Conservation (phyloP, 2,888 invertebrate species). For the Platypus cylindrus region DNA sequence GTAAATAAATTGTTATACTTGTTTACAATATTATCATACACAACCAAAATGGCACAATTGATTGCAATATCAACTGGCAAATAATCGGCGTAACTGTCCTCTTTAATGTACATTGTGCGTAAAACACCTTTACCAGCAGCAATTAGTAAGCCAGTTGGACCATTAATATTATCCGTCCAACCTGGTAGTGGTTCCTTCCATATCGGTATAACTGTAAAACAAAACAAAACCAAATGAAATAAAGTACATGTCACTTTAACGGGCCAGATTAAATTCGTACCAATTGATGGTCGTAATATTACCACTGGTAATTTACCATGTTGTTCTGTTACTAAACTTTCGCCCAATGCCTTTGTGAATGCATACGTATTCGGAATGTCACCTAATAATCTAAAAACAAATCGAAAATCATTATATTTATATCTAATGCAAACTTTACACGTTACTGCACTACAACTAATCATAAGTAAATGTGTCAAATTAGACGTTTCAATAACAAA, state of each 20-base stretch:
- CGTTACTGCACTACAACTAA: too few relatives aligned
- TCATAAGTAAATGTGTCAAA: too few relatives aligned
- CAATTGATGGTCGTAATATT: constrained; percentile 77
- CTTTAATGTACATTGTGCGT: constrained; percentile 76
- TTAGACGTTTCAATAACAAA: too few relatives aligned
- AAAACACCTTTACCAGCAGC: constrained; percentile 81
- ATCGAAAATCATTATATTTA: neutral
- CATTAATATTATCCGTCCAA: constrained; percentile 90
- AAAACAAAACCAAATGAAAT: constrained; percentile 4
- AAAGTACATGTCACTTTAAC: neutral
- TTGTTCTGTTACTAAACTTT: constrained; percentile 68
- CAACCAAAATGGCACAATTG: constrained; percentile 47
- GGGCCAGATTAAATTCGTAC: constrained; percentile 31
- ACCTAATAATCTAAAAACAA: constrained; percentile 47
- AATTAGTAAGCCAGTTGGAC: constrained; percentile 74
- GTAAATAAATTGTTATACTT: too few relatives aligned
- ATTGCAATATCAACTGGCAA: constrained; percentile 71
- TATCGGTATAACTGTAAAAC: constrained; percentile 60
- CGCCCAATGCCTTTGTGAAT: constrained; percentile 85
- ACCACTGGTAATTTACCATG: constrained; percentile 64
- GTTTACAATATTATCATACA: constrained; percentile 41
- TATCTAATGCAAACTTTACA: too few relatives aligned
- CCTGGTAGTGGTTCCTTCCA: constrained; percentile 76
- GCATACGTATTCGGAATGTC: constrained; percentile 86
- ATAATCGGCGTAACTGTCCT: constrained; percentile 61